Conservation (phyloP, 2,113 vertebrate species). For the Naja naja region DNA sequence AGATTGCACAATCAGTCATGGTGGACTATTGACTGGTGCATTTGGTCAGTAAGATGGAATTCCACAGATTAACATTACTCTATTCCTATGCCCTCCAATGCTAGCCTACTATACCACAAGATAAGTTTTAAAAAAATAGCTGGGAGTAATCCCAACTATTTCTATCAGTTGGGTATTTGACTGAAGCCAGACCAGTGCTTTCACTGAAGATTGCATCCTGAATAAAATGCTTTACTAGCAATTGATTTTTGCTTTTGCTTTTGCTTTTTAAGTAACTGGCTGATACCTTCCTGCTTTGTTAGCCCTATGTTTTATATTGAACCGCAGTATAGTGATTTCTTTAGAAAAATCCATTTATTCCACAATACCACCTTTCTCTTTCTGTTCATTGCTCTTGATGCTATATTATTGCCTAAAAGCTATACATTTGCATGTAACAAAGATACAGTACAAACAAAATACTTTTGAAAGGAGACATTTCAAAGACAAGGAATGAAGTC, state of each 20-base stretch:
- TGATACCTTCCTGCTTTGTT: neutral
- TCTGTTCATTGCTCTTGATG: neutral
- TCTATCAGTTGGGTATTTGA: neutral
- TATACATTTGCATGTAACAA: neutral
- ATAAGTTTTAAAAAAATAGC: neutral
- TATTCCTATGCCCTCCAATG: neutral
- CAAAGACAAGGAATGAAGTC: neutral
- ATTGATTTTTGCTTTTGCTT: neutral
- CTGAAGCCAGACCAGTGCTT: neutral
- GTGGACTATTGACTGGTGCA: neutral
- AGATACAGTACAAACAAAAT: neutral
- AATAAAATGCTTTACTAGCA: neutral
- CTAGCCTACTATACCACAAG: neutral
- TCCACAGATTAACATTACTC: neutral
- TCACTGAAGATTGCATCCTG: neutral
- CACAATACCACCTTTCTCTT: neutral
- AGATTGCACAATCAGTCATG: neutral
- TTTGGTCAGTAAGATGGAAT: neutral
- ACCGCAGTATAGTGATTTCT: neutral
- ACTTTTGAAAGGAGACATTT: neutral
- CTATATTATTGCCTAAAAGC: neutral
- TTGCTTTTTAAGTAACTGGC: neutral
- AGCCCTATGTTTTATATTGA: neutral
- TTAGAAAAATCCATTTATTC: neutral
- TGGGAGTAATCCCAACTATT: neutral